Conservation (phyloP, 2,888 invertebrate species). For the Oeneis ivallda region DNA sequence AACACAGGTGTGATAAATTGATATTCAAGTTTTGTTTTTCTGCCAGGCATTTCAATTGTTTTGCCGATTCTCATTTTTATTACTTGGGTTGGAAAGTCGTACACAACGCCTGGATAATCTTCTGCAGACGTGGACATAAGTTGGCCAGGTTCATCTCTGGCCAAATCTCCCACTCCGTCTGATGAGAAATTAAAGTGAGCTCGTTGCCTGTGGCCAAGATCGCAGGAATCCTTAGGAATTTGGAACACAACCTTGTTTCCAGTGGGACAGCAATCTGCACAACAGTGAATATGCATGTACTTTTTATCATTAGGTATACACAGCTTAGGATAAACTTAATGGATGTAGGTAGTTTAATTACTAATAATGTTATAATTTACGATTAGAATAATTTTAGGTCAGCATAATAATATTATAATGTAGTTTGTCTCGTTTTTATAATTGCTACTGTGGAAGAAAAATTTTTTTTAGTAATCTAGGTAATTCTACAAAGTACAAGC, state of each 20-base stretch:
- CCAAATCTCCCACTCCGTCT: conserved; percentile 67
- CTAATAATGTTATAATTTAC: background rate
- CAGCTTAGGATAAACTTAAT: background rate
- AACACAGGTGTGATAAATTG: conserved; percentile 68
- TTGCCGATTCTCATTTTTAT: conserved; percentile 69
- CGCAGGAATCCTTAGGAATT: conserved; percentile 69
- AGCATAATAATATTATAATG: too few relatives aligned
- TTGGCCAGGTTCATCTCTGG: conserved; percentile 68
- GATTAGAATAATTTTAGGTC: background rate
- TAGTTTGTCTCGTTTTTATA: background rate
- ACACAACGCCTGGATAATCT: conserved; percentile 64
- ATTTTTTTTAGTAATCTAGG: background rate
- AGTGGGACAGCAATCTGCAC: conserved; percentile 77
- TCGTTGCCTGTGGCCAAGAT: conserved; percentile 67
- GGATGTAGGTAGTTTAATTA: background rate
- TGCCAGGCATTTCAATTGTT: conserved; percentile 66
- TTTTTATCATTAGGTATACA: conserved; percentile 7
- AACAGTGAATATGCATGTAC: conserved; percentile 47
- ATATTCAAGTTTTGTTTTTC: conserved; percentile 70
- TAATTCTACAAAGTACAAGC: background rate
- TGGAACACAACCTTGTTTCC: conserved; percentile 76
- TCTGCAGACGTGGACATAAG: conserved; percentile 54
- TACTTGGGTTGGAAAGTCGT: conserved; percentile 66
- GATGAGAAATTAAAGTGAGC: conserved; percentile 70
- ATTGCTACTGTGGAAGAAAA: background rate